Evolutionary conservation across 2,888 invertebrate genomes (phyloP), one percentile per base, ranked within the genome.

Genomic region (Eretmocerus hayati): DNA sequence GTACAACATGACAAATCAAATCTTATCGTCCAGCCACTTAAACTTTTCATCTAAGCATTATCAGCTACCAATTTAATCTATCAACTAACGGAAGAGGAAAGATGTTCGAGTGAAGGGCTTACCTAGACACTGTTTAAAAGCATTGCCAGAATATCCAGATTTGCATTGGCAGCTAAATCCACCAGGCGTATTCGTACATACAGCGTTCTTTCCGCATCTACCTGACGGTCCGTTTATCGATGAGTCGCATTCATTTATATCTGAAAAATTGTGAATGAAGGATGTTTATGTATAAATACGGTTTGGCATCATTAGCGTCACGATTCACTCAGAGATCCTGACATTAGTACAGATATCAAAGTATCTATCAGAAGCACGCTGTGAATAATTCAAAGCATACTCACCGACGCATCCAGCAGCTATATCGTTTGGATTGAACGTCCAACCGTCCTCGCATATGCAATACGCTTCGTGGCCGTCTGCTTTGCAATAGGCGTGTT

Each of bases 381-480:
- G n/a, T n/a, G n/a, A n/a, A n/a, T n/a, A n/a, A n/a, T n/a, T n/a
- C n/a, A n/a, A n/a, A n/a, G 15, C 11, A 46, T 26, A 58, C 72
- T 69, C 62, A 80, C 81, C 81, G 51, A 91, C 80, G 66, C 93
- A 93, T 50, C 93, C 93, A 37, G 90, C 90, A 5, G 87, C 81
- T 56, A 93, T 87, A 63, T 93, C 89, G 47, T 79, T 83, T 0
- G 93, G 92, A 72, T 92, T 85, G 65, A 88, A 93, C 1, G 90
- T 90, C 90, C 91, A 93, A 1, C 93, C 93, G 50, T 90, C 88
- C 66, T 93, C 90, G 65, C 92, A 92, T 40, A 92, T 86, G 62
- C 93, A 94, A 61, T 88, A 90, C 1, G 91, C 92, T 71, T 92
- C 91, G 50, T 82, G 80, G 26, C 89, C 90, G 60, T 91, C 88